phyloP scores from a whole-genome alignment of 1,140 invertebrate genomes.

The Drosophila rufa region DNA sequence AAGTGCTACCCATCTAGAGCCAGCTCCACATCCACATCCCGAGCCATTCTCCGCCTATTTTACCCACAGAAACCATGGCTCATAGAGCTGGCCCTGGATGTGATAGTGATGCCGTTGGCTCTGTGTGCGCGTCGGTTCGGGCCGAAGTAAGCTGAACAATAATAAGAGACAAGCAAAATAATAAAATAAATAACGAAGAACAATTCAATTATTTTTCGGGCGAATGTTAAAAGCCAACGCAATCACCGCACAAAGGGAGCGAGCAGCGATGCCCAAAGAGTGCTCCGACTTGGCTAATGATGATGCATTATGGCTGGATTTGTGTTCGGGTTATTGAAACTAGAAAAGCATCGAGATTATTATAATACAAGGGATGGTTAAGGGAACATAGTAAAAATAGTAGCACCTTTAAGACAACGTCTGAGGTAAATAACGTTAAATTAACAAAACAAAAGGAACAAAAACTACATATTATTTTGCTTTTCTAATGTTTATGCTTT shows the following conservation, averaged over 20 bases:
- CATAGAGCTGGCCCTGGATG: conserved; percentile 37
- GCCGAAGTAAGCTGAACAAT: conserved; percentile 71
- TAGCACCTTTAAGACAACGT: background rate
- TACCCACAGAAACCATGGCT: conserved; percentile 56
- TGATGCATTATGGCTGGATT: conserved; percentile 65
- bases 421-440: background rate
- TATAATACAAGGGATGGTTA: no score
- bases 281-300: conserved; percentile 54
- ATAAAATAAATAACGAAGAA: conserved; percentile 83
- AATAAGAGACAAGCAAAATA: conserved; percentile 81
- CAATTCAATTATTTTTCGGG: conserved; percentile 79
- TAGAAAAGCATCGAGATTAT: background rate
- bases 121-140: conserved; percentile 1
- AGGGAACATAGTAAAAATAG: background rate
- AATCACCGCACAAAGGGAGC: conserved; percentile 46
- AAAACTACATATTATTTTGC: no score
- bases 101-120: conserved; percentile 52
- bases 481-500: no score
- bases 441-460: no score
- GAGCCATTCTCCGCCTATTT: background rate
- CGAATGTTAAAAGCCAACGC: conserved; percentile 68
- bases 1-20: conserved; percentile 66
- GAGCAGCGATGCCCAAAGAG: conserved; percentile 32
- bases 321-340: conserved; percentile 12
- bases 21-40: conserved; percentile 19